Percentiles rank a stretch among this genome's conserved stretches.
phyloP scores from a whole-genome alignment of 2,797 vertebrate species.

The Liparis tanakae region DNA sequence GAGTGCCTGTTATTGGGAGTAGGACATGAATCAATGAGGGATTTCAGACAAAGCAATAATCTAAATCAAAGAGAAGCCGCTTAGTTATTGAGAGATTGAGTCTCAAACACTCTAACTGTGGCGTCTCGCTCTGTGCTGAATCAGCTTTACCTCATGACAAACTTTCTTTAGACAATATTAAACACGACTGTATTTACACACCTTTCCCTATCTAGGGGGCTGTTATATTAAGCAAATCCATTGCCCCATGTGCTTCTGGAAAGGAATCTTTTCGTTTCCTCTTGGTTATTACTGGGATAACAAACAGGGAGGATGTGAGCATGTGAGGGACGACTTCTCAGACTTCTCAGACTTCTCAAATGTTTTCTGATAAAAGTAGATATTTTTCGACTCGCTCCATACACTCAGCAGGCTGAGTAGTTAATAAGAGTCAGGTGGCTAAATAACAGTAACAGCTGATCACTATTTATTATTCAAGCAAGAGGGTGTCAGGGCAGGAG shows the following conservation, averaged over 20 bases:
- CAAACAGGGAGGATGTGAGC: slow-evolving; percentile 11
- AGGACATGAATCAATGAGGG: not conserved
- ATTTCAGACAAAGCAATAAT: not conserved
- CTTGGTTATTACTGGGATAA: slow-evolving; percentile 32
- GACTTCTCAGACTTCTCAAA: slow-evolving; percentile 25
- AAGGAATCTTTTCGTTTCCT: slow-evolving; percentile 22
- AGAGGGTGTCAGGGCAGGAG: slow-evolving; percentile 47
- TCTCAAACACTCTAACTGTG: not conserved
- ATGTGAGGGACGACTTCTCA: slow-evolving; percentile 15
- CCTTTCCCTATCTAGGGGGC: slow-evolving; percentile 20
- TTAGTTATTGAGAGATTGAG: slow-evolving; percentile 1
- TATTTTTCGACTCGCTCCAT: slow-evolving; percentile 13
- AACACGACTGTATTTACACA: slow-evolving; percentile 12
- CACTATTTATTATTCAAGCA: slow-evolving; percentile 70
- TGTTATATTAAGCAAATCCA: slow-evolving; percentile 13
- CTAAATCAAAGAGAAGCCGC: not conserved
- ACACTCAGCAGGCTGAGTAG: slow-evolving; percentile 42
- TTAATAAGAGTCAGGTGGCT: slow-evolving; percentile 64
- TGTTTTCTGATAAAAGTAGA: slow-evolving; percentile 24
- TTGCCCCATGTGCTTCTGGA: slow-evolving; percentile 3
- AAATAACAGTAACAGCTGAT: slow-evolving; percentile 67
- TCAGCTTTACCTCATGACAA: slow-evolving; percentile 9
- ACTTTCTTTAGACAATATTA: slow-evolving; percentile 23
- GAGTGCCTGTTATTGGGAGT: not conserved
- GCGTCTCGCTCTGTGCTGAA: not conserved